phyloP scores from a whole-genome alignment of 2,797 vertebrate species.

The Lerista edwardsae region DNA sequence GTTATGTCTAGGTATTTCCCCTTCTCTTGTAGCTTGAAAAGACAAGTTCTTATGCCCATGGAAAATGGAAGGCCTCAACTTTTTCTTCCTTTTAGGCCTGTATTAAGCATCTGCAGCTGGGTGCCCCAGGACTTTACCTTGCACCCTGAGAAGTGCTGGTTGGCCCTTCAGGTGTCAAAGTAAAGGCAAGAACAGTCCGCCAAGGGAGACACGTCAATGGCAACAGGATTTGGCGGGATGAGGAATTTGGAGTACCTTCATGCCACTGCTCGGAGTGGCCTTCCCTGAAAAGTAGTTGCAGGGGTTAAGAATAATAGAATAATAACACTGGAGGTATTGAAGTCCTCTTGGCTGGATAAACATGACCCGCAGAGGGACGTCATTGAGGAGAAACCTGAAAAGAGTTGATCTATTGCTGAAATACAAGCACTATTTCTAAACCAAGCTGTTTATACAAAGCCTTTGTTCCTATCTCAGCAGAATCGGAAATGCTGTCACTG shows the following conservation, averaged over 20 bases:
- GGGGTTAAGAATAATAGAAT: background rate
- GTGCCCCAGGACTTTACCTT: background rate
- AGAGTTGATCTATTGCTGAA: no score
- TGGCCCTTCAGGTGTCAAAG: background rate
- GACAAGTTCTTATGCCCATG: conserved; percentile 63
- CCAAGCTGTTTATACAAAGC: background rate
- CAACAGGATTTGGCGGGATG: no score
- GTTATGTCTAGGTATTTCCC: conserved; percentile 55
- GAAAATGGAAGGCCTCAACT: conserved; percentile 34
- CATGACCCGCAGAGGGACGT: background rate
- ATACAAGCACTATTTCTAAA: no score
- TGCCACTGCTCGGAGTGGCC: background rate
- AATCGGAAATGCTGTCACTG: conserved; percentile 32
- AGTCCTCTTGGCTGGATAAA: background rate
- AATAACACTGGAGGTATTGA: background rate
- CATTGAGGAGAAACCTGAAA: no score
- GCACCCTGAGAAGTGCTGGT: background rate
- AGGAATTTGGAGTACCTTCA: background rate
- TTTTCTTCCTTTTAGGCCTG: background rate
- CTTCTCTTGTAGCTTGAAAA: conserved; percentile 61
- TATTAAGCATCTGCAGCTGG: background rate
- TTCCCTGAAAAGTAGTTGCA: background rate
- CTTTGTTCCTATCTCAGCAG: conserved; percentile 43
- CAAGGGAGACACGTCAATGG: background rate
- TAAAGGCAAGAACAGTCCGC: background rate